Evolutionary conservation across 2,113 vertebrate genomes (phyloP).

Genomic region (Corythaixoides concolor): DNA sequence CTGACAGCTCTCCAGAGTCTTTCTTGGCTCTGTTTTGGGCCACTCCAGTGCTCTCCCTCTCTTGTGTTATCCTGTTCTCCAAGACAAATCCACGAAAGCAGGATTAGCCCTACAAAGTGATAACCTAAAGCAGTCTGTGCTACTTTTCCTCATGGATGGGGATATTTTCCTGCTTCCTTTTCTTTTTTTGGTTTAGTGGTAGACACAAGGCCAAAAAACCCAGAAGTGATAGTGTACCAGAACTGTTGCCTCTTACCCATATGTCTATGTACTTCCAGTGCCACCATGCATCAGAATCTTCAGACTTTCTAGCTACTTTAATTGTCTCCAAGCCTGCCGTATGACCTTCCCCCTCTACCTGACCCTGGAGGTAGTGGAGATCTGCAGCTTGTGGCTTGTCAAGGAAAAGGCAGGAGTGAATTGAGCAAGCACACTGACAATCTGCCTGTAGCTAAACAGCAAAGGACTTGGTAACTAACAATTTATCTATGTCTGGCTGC

Average conservation of each 20-base stretch:
- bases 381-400: neutral
- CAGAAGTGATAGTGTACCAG: neutral
- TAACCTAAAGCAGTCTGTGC: neutral
- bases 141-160: neutral
- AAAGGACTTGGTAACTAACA: neutral
- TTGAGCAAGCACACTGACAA: neutral
- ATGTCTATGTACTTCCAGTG: neutral
- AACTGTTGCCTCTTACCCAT: neutral
- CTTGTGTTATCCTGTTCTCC: fast-evolving
- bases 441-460: neutral
- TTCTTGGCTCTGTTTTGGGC: neutral
- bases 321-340: neutral
- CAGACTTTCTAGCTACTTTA: neutral
- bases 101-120: neutral
- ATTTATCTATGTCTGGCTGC: neutral
- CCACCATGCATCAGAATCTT: neutral
- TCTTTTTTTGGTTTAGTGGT: neutral
- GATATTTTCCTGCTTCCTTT: neutral
- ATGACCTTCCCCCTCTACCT: neutral
- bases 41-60: neutral
- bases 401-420: neutral
- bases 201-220: neutral
- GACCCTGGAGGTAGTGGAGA: neutral
- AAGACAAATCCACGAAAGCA: neutral
- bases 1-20: neutral